Evolutionary conservation across 1,140 invertebrate species (phyloP).

Genomic region (Drosophila parabipectinata): DNA sequence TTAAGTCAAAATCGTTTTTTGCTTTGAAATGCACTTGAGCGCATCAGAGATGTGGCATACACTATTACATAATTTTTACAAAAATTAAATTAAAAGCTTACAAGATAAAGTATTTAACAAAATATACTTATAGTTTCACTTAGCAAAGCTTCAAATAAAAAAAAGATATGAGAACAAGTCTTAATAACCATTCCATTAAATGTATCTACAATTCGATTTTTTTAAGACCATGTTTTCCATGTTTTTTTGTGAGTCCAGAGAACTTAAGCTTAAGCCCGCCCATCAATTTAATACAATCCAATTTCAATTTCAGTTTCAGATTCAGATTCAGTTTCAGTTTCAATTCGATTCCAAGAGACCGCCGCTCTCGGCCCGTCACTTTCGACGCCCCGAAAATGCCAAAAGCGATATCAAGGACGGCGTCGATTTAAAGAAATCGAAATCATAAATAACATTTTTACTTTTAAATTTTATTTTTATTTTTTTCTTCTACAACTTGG

Average conservation of each 20-base stretch:
- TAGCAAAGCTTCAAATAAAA: background rate
- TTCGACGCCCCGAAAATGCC: slow-evolving; percentile 57
- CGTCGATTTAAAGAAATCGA: slow-evolving; percentile 51
- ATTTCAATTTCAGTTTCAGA: background rate
- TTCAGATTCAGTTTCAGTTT: no score
- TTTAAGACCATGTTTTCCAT: no score
- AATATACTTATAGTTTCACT: no score
- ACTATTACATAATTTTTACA: slow-evolving; percentile 30
- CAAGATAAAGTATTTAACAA: background rate
- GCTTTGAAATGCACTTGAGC: slow-evolving; percentile 32
- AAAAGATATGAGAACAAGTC: background rate
- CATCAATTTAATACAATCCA: slow-evolving; percentile 43
- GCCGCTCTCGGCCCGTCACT: slow-evolving; percentile 28
- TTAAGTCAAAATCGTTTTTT: slow-evolving; percentile 24
- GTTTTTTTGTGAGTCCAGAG: background rate
- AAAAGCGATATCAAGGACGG: slow-evolving; percentile 74
- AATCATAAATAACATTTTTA: slow-evolving; percentile 79
- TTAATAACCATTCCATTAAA: slow-evolving; percentile 7
- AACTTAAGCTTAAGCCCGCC: slow-evolving; percentile 28
- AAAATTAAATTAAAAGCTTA: slow-evolving; percentile 10
- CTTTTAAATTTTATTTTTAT: slow-evolving; percentile 34
- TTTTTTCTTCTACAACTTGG: slow-evolving; percentile 17
- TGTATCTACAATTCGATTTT: no score
- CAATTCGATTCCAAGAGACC: slow-evolving; percentile 1
- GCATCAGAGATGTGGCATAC: slow-evolving; percentile 19